phyloP scores from a whole-genome alignment of 2,888 invertebrate genomes.

The Smittia aterrima region DNA sequence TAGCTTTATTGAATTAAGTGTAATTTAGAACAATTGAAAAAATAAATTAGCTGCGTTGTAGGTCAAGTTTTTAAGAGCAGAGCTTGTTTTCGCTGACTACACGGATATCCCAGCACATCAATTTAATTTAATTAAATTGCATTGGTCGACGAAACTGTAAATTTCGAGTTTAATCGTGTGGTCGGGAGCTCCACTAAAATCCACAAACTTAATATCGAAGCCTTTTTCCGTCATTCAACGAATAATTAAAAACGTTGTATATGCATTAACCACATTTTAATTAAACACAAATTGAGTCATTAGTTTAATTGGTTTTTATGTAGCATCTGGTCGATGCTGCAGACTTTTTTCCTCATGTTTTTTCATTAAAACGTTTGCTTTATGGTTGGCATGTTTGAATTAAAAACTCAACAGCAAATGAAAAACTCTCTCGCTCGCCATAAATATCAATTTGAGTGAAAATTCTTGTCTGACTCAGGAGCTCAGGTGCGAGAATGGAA shows the following conservation, averaged over 20 bases:
- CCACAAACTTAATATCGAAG: conserved; percentile 6
- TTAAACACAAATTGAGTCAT: conserved; percentile 36
- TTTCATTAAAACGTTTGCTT: not conserved
- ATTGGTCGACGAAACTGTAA: not conserved
- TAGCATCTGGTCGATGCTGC: conserved; percentile 14
- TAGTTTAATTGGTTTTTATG: conserved; percentile 36
- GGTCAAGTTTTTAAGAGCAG: conserved; percentile 14
- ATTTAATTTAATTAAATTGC: conserved; percentile 1
- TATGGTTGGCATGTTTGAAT: not conserved
- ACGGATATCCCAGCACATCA: not conserved
- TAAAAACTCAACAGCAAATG: not conserved
- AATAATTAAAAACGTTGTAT: conserved; percentile 34
- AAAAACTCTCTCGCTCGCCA: not conserved
- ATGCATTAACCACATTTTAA: conserved; percentile 30
- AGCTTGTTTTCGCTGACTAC: not conserved
- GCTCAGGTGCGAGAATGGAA: not conserved
- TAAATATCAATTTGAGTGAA: not conserved
- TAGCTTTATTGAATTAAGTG: conserved; percentile 20
- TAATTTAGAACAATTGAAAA: conserved; percentile 30
- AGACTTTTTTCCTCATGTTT: not conserved
- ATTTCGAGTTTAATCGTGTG: not conserved
- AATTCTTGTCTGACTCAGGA: not conserved
- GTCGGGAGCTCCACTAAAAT: not conserved
- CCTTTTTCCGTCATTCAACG: not conserved
- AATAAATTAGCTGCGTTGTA: conserved; percentile 13